Percentiles rank a stretch among this genome's conserved stretches.
Conservation (phyloP, 2,888 invertebrate genomes). For the Pomacea canaliculata region DNA sequence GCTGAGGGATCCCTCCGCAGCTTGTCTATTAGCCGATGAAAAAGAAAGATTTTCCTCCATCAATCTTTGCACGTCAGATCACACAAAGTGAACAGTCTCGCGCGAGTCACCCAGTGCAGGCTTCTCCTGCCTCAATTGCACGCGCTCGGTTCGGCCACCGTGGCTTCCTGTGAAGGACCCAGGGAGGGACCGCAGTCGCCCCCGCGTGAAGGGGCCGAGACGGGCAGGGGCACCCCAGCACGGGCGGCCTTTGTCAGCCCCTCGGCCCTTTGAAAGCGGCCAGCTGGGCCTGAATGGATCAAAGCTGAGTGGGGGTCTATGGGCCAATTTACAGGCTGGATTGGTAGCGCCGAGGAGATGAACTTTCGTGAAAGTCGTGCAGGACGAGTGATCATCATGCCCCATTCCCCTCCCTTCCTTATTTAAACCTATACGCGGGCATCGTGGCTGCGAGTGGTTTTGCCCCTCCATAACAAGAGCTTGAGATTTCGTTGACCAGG, state of each 20-base stretch:
- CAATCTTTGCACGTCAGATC: constrained; percentile 24
- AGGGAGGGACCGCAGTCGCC: no score
- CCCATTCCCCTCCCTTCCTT: no score
- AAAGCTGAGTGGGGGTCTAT: neutral
- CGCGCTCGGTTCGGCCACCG: neutral
- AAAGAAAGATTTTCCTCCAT: constrained; percentile 23
- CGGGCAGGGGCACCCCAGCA: no score
- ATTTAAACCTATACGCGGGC: no score
- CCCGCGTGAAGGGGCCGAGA: no score
- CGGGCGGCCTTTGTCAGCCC: neutral
- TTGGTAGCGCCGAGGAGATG: no score
- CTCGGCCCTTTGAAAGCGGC: neutral
- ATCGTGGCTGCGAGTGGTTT: no score
- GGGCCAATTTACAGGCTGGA: neutral
- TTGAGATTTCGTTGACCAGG: no score
- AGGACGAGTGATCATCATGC: no score
- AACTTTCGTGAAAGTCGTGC: no score
- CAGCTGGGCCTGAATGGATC: neutral
- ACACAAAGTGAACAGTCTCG: constrained; percentile 15
- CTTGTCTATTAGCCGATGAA: constrained; percentile 19
- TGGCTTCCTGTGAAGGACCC: neutral
- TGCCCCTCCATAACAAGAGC: no score
- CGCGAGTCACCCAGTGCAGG: constrained; percentile 24
- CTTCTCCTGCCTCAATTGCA: constrained; percentile 9
- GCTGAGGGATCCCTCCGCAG: constrained; percentile 1